A percentile compares a stretch with the other conserved stretches of the same genome.
Conservation (phyloP, 64 coral and sea anemone species). For the Cladopsammia gracilis region DNA sequence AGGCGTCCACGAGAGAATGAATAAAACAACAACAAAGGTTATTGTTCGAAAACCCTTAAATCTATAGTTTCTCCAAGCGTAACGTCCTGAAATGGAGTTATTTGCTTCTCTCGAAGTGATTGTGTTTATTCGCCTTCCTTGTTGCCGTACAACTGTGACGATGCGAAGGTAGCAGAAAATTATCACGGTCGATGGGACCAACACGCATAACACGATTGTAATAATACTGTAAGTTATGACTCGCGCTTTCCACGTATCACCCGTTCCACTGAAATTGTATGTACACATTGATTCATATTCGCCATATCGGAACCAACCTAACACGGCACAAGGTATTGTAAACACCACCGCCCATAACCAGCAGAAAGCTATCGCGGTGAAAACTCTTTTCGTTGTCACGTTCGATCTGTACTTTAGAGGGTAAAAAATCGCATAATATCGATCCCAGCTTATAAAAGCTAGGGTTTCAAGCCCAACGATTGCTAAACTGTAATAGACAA, state of each 20-base stretch:
- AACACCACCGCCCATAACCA: constrained; percentile 79
- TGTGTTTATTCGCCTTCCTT: constrained; percentile 45
- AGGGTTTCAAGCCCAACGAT: constrained; percentile 70
- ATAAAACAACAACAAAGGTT: constrained; percentile 45
- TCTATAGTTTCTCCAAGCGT: constrained; percentile 46
- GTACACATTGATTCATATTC: constrained; percentile 73
- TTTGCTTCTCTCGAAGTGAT: not conserved
- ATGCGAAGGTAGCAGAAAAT: constrained; percentile 76
- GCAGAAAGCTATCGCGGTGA: not conserved
- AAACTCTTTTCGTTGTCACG: constrained; percentile 36
- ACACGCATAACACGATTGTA: constrained; percentile 52
- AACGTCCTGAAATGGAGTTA: not conserved
- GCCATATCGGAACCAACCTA: constrained; percentile 79
- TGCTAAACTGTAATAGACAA: constrained; percentile 63
- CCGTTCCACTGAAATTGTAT: constrained; percentile 61
- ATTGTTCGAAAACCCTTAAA: constrained; percentile 76
- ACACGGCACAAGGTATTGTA: constrained; percentile 44
- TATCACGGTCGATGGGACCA: constrained; percentile 60
- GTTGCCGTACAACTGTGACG: constrained; percentile 57
- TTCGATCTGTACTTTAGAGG: constrained; percentile 59
- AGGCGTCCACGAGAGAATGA: constrained; percentile 74
- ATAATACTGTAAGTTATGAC: constrained; percentile 62
- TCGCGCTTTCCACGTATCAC: constrained; percentile 76
- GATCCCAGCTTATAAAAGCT: constrained; percentile 72
- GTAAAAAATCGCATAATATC: constrained; percentile 66